Conservation (phyloP, 2,113 vertebrate genomes). For the Perca fluviatilis region DNA sequence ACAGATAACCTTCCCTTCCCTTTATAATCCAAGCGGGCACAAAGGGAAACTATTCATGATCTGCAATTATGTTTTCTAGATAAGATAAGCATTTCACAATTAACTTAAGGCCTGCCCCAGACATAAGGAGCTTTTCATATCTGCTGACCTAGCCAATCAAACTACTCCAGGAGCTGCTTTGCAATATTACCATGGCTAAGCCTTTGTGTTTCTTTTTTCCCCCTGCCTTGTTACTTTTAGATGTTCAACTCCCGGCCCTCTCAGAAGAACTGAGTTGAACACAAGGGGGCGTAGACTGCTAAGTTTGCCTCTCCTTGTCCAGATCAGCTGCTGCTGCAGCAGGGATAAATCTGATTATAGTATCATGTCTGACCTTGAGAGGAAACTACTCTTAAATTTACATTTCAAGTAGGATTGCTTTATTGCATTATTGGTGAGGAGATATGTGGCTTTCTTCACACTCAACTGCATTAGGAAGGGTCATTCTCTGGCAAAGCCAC, state of each 20-base stretch:
- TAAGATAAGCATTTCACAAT: constrained; percentile 81
- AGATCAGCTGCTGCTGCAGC: constrained; percentile 38
- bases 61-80: constrained; percentile 80
- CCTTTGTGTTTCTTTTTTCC: constrained; percentile 31
- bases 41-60: constrained; percentile 73
- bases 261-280: constrained; percentile 63
- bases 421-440: constrained; percentile 70
- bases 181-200: constrained; percentile 56
- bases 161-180: constrained; percentile 58
- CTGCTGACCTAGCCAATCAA: constrained; percentile 80
- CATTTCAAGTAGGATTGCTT: constrained; percentile 69
- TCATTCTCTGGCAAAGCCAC: constrained; percentile 1
- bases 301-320: constrained; percentile 72
- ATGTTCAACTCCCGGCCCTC: constrained; percentile 25
- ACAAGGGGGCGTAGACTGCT: constrained; percentile 84
- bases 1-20: constrained; percentile 72
- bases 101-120: constrained; percentile 73
- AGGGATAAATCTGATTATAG: constrained; percentile 70
- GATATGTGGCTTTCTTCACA: constrained; percentile 49
- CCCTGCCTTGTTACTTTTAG: constrained; percentile 32
- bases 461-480: constrained; percentile 36
- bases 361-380: constrained; percentile 74
- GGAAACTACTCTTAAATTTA: constrained; percentile 66
- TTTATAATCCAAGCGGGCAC: constrained; percentile 68
- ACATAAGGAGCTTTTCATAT: constrained; percentile 76